phyloP scores from a whole-genome alignment of 64 coral and sea anemone genomes.

The Trachythela sp. region DNA sequence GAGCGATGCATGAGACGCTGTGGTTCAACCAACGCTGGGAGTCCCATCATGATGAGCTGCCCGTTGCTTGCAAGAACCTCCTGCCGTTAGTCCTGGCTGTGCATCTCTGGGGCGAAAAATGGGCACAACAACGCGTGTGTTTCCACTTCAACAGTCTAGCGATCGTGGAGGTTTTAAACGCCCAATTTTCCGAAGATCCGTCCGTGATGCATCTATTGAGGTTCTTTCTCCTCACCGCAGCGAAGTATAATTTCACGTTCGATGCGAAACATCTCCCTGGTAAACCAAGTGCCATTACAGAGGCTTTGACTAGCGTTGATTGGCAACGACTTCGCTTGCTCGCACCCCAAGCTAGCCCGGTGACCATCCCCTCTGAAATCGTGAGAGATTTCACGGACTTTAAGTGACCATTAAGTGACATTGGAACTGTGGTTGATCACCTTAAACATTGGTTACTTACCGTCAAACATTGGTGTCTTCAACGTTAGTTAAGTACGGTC shows the following conservation, averaged over 20 bases:
- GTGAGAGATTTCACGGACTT: background rate
- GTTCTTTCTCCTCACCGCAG: background rate
- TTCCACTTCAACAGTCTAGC: background rate
- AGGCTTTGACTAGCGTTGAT: background rate
- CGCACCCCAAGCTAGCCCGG: background rate
- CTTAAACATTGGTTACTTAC: too few species aligned
- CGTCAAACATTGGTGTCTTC: too few species aligned
- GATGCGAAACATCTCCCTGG: background rate
- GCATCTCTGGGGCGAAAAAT: background rate
- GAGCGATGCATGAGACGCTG: background rate
- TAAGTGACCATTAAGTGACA: background rate
- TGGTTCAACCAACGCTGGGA: background rate
- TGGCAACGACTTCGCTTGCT: background rate
- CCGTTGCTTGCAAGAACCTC: background rate
- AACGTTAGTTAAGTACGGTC: too few species aligned
- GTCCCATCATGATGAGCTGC: background rate
- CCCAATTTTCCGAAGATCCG: background rate
- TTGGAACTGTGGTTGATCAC: too few species aligned
- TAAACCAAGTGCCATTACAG: background rate
- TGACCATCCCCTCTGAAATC: background rate
- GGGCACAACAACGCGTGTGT: background rate
- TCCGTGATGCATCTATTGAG: background rate
- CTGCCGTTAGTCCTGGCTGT: background rate
- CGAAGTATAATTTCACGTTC: background rate
- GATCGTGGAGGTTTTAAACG: background rate